Evolutionary conservation across 1,140 invertebrate genomes (phyloP), one percentile per base, ranked within the genome.

Genomic region (Tetramorium simillimum): DNA sequence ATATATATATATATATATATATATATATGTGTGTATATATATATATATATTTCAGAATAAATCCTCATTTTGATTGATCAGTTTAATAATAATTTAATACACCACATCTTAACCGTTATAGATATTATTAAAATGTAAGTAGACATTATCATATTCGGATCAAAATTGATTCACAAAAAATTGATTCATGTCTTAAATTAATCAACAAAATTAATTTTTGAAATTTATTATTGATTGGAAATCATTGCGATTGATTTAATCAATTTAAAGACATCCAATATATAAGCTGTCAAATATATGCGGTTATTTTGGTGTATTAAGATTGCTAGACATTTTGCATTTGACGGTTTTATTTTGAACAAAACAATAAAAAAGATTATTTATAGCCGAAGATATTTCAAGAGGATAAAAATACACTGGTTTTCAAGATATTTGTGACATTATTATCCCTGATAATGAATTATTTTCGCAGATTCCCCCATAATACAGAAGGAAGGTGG

Each of bases 401-500:
- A 43, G 21, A 24, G 40, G 18, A 77, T 18, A 63, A 62, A 63
- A 10, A 28, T 14, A 63, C 24, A 77, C 4, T 3, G 6, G 10
- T 14, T 62, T 77, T 77, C 18, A 60, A 33, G 43, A 33, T 78
- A 37, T 12, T 21, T 69, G 40, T 46, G 24, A 63, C n/a, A 10
- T 65, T 65, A 46, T 65, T 78, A 65, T 46, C 3, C 1, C 9
- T n/a, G 43, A 49, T 65, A 33, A 65, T 78, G 24, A 78, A 46
- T 81, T 81, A 53, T 69, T 81, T 67, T 80, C 62, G 14, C 37
- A 40, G 18, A 78, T 65, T 78, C 84, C 40, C 63, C 24, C 43
- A 82, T 58, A 18, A 21, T 33, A 58, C 37, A 43, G 46, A 5
- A 33, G 21, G 14, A 43, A 14, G 33, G 24, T 18, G 12, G 6